Percentiles rank a stretch among this genome's conserved stretches.
Conservation (phyloP, 2,113 vertebrate species). For the Semicossyphus pulcher region DNA sequence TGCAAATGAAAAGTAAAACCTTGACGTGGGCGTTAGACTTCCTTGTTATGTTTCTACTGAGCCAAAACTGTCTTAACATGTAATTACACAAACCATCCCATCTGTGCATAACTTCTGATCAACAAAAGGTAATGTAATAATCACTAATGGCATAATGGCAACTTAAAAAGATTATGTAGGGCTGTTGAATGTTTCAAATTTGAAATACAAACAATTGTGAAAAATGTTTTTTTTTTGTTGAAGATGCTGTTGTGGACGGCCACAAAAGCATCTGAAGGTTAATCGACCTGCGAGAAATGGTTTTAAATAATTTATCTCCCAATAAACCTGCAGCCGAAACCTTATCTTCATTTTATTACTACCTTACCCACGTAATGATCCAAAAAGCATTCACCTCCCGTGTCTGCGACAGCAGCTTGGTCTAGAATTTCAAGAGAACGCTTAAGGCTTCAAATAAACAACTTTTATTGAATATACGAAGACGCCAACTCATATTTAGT, state of each 20-base stretch:
- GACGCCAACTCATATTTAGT: conserved; percentile 30
- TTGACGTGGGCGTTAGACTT: no score
- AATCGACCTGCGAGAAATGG: no score
- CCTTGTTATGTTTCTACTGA: neutral
- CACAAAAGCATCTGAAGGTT: no score
- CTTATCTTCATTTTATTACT: no score
- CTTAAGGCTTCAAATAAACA: conserved; percentile 11
- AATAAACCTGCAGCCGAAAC: no score
- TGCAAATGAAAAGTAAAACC: no score
- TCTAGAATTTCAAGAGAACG: conserved; percentile 20
- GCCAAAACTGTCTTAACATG: neutral
- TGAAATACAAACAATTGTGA: no score
- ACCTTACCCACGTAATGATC: conserved; percentile 11
- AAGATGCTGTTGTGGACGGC: no score
- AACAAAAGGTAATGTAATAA: neutral
- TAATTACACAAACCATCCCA: neutral
- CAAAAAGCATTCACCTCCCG: neutral
- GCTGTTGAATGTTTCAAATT: neutral
- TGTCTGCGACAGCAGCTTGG: neutral
- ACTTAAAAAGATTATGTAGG: neutral
- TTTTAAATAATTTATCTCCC: no score
- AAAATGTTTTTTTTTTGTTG: no score
- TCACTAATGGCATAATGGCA: neutral
- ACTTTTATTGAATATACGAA: conserved; percentile 22
- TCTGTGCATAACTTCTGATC: neutral